Conservation (phyloP, 2,888 invertebrate genomes). For the Eledona agricola region DNA sequence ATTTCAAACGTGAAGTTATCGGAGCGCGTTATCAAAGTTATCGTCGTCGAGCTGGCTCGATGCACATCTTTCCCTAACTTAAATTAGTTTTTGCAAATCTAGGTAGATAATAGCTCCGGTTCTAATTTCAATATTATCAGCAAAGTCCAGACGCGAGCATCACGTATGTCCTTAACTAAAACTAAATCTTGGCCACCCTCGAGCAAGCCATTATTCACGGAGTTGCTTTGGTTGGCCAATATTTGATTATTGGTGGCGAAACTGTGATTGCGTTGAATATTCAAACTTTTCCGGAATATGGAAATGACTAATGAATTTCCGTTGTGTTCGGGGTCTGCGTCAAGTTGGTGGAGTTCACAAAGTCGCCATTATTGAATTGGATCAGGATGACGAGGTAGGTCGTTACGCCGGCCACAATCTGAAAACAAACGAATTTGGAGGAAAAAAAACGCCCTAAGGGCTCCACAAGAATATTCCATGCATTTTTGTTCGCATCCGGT, state of each 20-base stretch:
- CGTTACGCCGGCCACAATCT: conserved; percentile 54
- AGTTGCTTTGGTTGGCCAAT: conserved; percentile 29
- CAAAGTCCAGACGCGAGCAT: conserved; percentile 23
- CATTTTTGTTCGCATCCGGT: too few relatives aligned
- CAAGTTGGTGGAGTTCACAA: conserved; percentile 15
- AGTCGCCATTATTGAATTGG: conserved; percentile 48
- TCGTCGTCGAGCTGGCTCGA: conserved; percentile 21
- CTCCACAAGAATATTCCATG: not conserved
- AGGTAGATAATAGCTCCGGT: conserved; percentile 18
- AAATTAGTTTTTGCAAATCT: conserved; percentile 32
- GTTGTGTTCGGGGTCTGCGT: conserved; percentile 9
- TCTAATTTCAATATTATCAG: conserved; percentile 35
- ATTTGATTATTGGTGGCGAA: conserved; percentile 27
- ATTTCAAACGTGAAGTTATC: conserved; percentile 22
- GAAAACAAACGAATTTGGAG: conserved; percentile 31
- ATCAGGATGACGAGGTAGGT: conserved; percentile 54
- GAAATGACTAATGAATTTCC: conserved; percentile 13
- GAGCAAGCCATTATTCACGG: conserved; percentile 32
- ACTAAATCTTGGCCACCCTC: conserved; percentile 24
- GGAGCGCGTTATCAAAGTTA: conserved; percentile 33
- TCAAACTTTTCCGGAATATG: conserved; percentile 3
- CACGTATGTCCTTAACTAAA: conserved; percentile 31
- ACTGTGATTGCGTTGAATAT: conserved; percentile 28
- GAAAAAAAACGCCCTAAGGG: not conserved
- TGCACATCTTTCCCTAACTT: conserved; percentile 36